Conservation (phyloP, 2,888 invertebrate species). For the Eustalomyia histrio region DNA sequence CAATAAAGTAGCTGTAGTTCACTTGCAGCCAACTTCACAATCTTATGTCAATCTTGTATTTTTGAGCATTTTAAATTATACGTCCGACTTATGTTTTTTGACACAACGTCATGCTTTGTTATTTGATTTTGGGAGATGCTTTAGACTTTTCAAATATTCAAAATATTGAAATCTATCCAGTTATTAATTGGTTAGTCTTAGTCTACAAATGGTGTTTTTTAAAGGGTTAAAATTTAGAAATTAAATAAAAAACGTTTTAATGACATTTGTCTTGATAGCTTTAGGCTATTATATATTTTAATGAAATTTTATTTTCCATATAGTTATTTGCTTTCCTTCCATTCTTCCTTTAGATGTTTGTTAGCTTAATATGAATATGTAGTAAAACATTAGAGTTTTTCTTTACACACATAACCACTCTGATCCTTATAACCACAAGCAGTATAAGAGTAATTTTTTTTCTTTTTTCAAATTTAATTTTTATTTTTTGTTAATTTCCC, state of each 20-base stretch:
- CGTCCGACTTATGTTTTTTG: no score
- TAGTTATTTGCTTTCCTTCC: conserved; percentile 17
- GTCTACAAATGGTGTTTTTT: no score
- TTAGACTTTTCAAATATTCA: no score
- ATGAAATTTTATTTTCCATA: conserved; percentile 37
- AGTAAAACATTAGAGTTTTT: conserved; percentile 22
- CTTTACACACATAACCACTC: background rate
- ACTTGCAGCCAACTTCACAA: no score
- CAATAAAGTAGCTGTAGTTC: no score
- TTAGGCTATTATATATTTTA: conserved; percentile 42
- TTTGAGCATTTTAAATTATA: no score
- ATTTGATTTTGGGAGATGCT: no score
- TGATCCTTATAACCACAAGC: background rate
- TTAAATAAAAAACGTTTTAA: conserved; percentile 9
- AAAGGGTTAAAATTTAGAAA: no score
- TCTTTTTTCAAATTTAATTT: background rate
- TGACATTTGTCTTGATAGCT: conserved; percentile 50
- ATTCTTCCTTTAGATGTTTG: background rate
- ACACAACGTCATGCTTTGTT: no score
- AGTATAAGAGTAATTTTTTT: background rate
- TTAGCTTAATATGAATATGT: conserved; percentile 15
- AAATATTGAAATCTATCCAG: no score
- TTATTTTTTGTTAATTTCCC: conserved; percentile 4
- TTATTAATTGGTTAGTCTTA: no score
- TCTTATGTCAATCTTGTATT: no score